phyloP scores from a whole-genome alignment of 1,140 invertebrate genomes.

The Aphaenogaster rudis region DNA sequence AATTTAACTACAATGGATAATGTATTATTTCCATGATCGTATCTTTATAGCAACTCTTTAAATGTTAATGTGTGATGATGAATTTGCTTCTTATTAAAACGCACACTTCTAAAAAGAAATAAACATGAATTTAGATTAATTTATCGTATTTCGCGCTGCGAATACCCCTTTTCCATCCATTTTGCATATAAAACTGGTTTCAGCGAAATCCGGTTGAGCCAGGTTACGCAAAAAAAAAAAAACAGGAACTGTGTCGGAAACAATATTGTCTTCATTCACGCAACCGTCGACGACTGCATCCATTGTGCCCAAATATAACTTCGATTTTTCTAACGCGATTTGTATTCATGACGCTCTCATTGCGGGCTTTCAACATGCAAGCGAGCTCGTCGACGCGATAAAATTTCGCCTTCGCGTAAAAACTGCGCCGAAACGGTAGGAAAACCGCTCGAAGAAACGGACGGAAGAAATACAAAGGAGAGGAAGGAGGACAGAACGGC shows the following conservation, averaged over 20 bases:
- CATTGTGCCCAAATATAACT: constrained; percentile 5
- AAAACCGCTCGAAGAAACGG: constrained; percentile 7
- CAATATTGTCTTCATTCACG: background rate
- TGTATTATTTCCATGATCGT: background rate
- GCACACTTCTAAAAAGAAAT: background rate
- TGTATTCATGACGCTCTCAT: constrained; percentile 48
- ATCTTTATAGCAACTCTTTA: background rate
- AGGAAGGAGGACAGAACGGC: constrained; percentile 14
- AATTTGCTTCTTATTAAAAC: constrained; percentile 2
- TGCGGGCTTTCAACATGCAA: constrained; percentile 25
- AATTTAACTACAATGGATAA: background rate
- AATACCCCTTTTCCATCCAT: background rate
- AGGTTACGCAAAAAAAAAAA: background rate
- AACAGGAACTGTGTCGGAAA: constrained; percentile 8
- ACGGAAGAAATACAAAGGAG: constrained; percentile 13
- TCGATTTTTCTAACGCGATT: constrained; percentile 58
- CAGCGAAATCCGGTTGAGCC: background rate
- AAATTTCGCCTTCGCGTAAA: constrained; percentile 55
- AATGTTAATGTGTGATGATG: background rate
- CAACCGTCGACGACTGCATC: background rate
- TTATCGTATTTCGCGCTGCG: background rate
- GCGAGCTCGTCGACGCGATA: constrained; percentile 51
- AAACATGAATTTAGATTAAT: background rate
- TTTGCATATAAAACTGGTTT: background rate
- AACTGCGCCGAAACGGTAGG: constrained; percentile 49